These are phyloP conservation scores for Ophion slaviceki DNA, from an alignment of 2,888 invertebrate genomes.

Conservation along the genomic window DNA sequence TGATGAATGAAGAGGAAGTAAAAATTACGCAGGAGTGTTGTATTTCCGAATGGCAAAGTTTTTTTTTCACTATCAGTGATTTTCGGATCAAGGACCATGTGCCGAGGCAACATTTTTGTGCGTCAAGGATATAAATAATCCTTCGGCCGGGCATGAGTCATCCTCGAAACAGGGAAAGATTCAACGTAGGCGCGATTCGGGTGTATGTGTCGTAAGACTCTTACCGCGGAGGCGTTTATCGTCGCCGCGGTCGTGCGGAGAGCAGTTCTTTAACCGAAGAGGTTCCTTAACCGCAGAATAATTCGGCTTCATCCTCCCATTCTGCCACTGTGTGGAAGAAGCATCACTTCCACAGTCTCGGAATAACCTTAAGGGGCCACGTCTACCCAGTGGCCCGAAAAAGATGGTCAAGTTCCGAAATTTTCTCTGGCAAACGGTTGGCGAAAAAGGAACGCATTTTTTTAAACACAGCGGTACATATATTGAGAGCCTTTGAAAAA, in stretches of 20 bases:
- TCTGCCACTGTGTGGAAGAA: constrained; percentile 26
- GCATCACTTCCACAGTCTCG: constrained; percentile 14
- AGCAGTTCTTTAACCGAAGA: not conserved
- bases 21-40: not conserved
- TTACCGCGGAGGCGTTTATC: constrained; percentile 69
- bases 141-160: constrained; percentile 67
- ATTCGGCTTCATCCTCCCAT: constrained; percentile 29
- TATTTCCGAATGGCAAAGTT: not conserved
- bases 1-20: not conserved
- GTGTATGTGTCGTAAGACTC: constrained; percentile 40
- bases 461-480: too few species aligned
- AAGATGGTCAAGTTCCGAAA: too few species aligned
- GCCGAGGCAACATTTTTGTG: not conserved
- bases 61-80: not conserved
- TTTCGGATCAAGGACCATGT: constrained; percentile 2
- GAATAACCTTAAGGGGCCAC: not conserved
- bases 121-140: constrained; percentile 1
- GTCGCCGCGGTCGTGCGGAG: constrained; percentile 46
- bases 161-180: constrained; percentile 54
- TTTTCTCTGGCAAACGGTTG: too few species aligned
- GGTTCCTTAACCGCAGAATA: constrained; percentile 6
- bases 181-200: constrained; percentile 54
- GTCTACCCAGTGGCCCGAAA: too few species aligned
- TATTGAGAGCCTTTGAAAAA: too few species aligned
- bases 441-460: too few species aligned